Evolutionary conservation across 2,888 invertebrate species (phyloP), one percentile per base, ranked within the genome.

Genomic region (Sicus ferrugineus): DNA sequence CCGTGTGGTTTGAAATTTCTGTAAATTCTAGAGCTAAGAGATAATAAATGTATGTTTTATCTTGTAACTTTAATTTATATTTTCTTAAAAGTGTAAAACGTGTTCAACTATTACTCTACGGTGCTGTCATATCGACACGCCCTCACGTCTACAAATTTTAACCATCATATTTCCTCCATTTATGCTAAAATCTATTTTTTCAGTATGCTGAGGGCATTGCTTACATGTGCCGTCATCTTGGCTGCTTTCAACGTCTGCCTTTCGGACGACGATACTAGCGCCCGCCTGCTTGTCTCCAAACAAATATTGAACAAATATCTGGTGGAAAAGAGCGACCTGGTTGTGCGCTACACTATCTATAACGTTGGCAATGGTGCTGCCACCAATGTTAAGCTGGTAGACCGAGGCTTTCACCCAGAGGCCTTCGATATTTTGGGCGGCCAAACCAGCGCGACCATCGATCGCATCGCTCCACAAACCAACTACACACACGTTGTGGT

Each of bases 401-500:
- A 99, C 84, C 90, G 91, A 71, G 95, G 96, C 63, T 98, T 98
- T 88, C 95, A 96, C 79, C 91, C 94, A 5, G 94, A 94, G 75
- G 93, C 94, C 69, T 99, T 99, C 85, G 90, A 93, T 72, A 90
- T 95, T 65, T 93, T 96, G 61, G 94, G 95, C 73, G 98, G 98
- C 59, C 92, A 94, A 84, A 87, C 95, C 70, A 89, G 90, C 46
- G 92, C 94, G 0, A 89, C 89, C 77, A 92, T 97, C 79, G 95
- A 96, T 78, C 89, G 97, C 77, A 94, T 99, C 80, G 92, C 96
- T 19, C 96, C 98, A 5, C 92, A 93, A 79, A 92, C 93, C 16
- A 99, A 99, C 86, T 94, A 96, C 2, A 92, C 96, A 1, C 98
- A 99, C 84, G 93, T 95, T 4, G 93, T 97, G 23, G 93, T 98